phyloP scores from a whole-genome alignment of 2,797 vertebrate species.

The Dryobates pubescens region DNA sequence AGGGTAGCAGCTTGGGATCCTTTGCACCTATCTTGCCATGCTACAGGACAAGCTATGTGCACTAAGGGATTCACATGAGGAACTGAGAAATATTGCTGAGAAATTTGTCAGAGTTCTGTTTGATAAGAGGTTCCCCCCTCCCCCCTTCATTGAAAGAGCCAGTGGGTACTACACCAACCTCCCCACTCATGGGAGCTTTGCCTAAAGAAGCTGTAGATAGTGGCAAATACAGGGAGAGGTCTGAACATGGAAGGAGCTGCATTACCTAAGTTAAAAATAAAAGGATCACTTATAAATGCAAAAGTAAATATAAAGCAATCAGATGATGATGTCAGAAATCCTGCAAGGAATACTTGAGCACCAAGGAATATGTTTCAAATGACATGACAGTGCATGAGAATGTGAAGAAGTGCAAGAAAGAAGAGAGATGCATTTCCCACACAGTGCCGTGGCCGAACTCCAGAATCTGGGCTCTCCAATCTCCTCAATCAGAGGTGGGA shows the following conservation, averaged over 20 bases:
- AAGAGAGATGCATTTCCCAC: neutral
- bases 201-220: neutral
- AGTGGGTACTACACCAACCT: neutral
- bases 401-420: neutral
- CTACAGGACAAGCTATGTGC: neutral
- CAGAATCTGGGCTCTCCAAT: neutral
- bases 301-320: conserved; percentile 31
- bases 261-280: conserved; percentile 39
- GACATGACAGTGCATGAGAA: neutral
- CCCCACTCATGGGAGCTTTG: neutral
- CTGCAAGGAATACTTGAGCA: conserved; percentile 9
- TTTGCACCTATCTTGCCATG: neutral
- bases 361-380: neutral
- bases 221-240: neutral
- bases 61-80: neutral
- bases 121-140: rapidly evolving
- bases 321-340: conserved; percentile 22
- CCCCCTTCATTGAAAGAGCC: neutral
- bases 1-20: neutral
- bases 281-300: conserved; percentile 25
- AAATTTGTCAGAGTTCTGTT: neutral
- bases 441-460: rapidly evolving
- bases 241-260: neutral
- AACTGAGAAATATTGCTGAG: neutral
- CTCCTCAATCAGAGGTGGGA: neutral